Conservation (phyloP, 2,113 vertebrate genomes). For the Ptilorrhoa leucosticta region DNA sequence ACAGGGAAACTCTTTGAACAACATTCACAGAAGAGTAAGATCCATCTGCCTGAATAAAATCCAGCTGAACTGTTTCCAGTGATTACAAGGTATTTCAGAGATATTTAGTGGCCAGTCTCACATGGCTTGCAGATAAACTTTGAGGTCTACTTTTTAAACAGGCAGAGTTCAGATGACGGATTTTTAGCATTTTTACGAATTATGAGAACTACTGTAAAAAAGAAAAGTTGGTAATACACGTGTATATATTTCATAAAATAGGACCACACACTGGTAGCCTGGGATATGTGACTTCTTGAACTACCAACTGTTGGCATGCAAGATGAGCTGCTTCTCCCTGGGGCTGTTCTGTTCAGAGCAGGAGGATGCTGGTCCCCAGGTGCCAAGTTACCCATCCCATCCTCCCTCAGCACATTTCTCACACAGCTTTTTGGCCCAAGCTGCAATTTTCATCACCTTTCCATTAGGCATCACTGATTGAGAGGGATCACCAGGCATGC, state of each 20-base stretch:
- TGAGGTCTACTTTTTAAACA: neutral
- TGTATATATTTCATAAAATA: neutral
- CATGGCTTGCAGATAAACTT: neutral
- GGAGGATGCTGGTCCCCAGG: neutral
- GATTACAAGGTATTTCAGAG: neutral
- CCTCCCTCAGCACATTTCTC: neutral
- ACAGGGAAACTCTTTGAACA: neutral
- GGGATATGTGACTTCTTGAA: neutral
- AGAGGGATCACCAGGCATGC: neutral
- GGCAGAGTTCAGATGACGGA: neutral
- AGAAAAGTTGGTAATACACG: neutral
- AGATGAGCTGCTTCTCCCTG: neutral
- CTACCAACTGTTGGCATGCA: neutral
- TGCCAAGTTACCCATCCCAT: neutral
- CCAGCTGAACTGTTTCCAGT: neutral
- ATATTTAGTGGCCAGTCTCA: neutral
- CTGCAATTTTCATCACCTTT: slow-evolving; percentile 5
- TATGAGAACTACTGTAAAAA: neutral
- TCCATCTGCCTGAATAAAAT: neutral
- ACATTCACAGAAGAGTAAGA: neutral
- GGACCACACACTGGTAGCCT: neutral
- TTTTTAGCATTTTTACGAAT: neutral
- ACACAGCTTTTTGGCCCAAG: neutral
- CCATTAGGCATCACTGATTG: neutral
- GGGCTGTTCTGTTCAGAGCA: neutral